These are phyloP conservation scores for Poecilus cupreus DNA, from an alignment of 2,888 invertebrate species.

Conservation along the genomic window DNA sequence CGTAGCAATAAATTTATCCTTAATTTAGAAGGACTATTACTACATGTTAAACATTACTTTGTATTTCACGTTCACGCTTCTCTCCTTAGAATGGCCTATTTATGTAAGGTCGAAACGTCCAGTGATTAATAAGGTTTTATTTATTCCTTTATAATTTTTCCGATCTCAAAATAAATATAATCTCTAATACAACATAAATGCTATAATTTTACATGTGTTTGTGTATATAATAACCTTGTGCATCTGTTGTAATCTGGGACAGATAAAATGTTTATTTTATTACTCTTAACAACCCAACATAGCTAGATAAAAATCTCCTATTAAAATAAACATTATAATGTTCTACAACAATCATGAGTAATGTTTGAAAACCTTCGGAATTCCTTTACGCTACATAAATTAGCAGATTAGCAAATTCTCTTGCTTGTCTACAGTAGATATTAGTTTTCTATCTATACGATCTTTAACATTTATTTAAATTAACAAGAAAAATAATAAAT, in stretches of 20 bases:
- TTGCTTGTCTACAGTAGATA: neutral
- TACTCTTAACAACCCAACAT: neutral
- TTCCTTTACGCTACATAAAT: constrained; percentile 26
- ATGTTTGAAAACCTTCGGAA: constrained; percentile 20
- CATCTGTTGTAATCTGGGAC: constrained; percentile 25
- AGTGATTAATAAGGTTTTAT: too few species aligned
- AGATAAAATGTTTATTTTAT: constrained; percentile 33
- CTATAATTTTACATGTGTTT: neutral
- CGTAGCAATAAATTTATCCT: neutral
- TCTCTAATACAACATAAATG: neutral
- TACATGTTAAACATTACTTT: too few species aligned
- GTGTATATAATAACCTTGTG: constrained; percentile 12
- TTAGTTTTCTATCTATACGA: neutral
- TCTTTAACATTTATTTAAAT: too few species aligned
- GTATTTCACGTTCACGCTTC: too few species aligned
- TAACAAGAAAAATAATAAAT: too few species aligned
- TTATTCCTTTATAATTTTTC: too few species aligned
- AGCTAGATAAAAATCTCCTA: constrained; percentile 31
- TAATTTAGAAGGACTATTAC: neutral
- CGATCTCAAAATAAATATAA: too few species aligned
- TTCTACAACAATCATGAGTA: constrained; percentile 12
- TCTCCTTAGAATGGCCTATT: too few species aligned
- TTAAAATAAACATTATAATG: constrained; percentile 26
- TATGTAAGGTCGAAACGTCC: too few species aligned
- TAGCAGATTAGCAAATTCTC: constrained; percentile 16